Evolutionary conservation across 1,140 invertebrate genomes (phyloP).

Genomic region (Parasteatoda tepidariorum): DNA sequence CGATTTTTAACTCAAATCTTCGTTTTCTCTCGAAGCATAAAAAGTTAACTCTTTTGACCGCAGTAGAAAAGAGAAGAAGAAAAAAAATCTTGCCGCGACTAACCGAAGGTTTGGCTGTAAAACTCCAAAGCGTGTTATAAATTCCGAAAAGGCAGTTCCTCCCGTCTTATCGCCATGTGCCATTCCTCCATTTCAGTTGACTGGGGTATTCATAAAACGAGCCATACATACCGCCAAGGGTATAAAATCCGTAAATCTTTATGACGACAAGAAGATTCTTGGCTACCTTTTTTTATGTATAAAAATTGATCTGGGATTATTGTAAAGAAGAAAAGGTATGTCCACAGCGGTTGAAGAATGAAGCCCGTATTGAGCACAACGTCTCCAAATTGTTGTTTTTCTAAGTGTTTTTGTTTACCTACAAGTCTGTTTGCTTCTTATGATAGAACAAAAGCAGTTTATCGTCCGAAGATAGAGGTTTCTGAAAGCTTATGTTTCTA

Average conservation of each 20-base stretch:
- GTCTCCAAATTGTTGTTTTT: background rate
- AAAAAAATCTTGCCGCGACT: background rate
- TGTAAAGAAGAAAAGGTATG: background rate
- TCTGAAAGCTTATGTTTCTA: too few species aligned
- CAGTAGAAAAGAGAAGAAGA: background rate
- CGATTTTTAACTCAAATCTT: too few species aligned
- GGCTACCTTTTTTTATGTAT: background rate
- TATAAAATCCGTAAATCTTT: constrained; percentile 4
- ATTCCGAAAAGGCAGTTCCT: background rate
- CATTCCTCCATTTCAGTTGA: background rate
- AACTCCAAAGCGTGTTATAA: background rate
- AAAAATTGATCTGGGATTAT: background rate
- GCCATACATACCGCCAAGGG: background rate
- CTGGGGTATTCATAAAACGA: background rate
- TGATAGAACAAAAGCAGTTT: background rate
- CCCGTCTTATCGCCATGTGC: background rate
- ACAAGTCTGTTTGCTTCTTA: background rate
- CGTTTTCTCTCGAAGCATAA: too few species aligned
- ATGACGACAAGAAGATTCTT: background rate
- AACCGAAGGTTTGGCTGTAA: background rate
- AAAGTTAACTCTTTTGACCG: too few species aligned
- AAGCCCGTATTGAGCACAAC: too few species aligned
- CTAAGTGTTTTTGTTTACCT: background rate
- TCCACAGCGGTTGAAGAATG: background rate
- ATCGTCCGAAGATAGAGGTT: background rate